Base-by-base conservation (phyloP, 2,888 invertebrate species). In the Drosophila lacicola region DNA sequence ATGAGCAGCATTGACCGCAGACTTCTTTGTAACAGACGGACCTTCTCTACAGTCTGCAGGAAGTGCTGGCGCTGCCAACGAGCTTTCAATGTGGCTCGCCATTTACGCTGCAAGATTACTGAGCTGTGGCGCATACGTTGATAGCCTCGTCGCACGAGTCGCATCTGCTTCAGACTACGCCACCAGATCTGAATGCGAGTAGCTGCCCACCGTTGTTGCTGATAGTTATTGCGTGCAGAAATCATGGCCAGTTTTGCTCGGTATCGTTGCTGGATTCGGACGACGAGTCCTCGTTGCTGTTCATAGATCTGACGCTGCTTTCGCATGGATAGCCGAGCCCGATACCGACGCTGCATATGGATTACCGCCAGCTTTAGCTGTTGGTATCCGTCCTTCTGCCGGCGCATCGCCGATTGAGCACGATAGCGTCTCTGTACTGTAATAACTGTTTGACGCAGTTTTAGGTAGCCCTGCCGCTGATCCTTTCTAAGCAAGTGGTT, bases 1-100 rank as follows among this genome's bases (percentile, higher is more conserved):
- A 82, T 82, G 4, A 36, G 45, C 21, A 76, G 14, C 11, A 57
- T 45, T n/a, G 90, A 91, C n/a, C 93, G 92, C 74, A 93, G 92
- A 54, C 80, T 80, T 25, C 86, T 82, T 77, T 94, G 94, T 39
- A 82, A 6, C 0, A 70, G 25, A 4, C 72, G 50, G 10, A 82
- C 55, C 17, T 68, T 62, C 0, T 36, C 19, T 0, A 82, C 34
- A 5, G 78, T 77, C 0, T 55, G 17, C 13, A 75, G 33, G 49
- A 76, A 90, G 4, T 54, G 36, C 8, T 61, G 46, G 0, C 82
- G 80, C 34, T 74, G 75, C 1, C 11, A 37, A 4, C 82, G 89
- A 3, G 88, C 88, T 66, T 90, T 71, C 72, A 93, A n/a, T 0
- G 84, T 88, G 8, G 90, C 90, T 9, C 89, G 82, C 90, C 90